Evolutionary conservation across 1,140 invertebrate genomes (phyloP).

Genomic region (Choristoneura fumiferana): DNA sequence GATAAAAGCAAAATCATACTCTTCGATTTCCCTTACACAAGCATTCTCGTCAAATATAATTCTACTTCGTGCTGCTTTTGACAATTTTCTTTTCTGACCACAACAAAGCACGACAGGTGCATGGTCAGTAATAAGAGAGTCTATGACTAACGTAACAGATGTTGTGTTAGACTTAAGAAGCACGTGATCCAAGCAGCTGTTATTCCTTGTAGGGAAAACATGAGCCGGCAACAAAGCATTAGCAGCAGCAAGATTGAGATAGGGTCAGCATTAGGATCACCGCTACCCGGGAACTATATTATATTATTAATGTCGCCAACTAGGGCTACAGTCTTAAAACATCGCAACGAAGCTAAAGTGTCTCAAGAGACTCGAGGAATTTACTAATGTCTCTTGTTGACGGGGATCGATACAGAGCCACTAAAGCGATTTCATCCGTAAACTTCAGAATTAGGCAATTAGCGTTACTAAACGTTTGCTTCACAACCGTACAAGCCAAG

Average conservation of each 20-base stretch:
- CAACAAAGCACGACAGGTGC: not conserved
- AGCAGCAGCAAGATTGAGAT: not conserved
- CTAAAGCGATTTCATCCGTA: not conserved
- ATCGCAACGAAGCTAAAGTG: not conserved
- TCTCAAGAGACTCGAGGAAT: not conserved
- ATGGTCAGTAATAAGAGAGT: slow-evolving; percentile 19
- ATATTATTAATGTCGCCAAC: slow-evolving; percentile 20
- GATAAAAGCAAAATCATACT: not conserved
- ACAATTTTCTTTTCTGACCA: not conserved
- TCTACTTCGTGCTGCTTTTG: not conserved
- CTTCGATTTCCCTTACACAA: not conserved
- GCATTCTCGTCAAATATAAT: not conserved
- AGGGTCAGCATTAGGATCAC: not conserved
- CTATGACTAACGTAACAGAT: not conserved
- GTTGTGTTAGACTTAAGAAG: not conserved
- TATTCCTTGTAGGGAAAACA: not conserved
- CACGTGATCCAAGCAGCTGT: slow-evolving; percentile 15
- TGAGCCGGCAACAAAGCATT: slow-evolving; percentile 15
- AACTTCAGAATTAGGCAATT: slow-evolving; percentile 5
- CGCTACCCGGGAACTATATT: not conserved
- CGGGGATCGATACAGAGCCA: slow-evolving; percentile 19
- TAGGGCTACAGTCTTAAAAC: not conserved
- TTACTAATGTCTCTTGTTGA: not conserved
- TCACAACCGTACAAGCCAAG: not conserved
- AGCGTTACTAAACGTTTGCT: not conserved